Base-by-base conservation (phyloP, 2,888 invertebrate genomes). In the Siphlonurus alternatus region DNA sequence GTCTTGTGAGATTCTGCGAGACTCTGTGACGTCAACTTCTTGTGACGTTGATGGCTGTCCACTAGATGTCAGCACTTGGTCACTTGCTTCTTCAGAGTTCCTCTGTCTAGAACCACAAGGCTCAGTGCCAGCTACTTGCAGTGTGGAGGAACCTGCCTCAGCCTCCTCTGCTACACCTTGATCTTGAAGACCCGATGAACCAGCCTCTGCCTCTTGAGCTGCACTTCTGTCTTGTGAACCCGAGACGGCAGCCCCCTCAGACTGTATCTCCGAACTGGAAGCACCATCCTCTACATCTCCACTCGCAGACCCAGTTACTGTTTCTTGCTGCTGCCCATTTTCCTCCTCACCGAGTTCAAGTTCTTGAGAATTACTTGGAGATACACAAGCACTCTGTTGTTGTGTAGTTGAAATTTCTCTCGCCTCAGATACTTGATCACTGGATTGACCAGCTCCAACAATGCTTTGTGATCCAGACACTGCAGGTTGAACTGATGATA, bases 321-420 rank as follows among this genome's bases (percentile, higher is more conserved):
- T 56, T 56, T 56, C 19, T n/a, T 22, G 38, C 38, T 38, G 38
- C 38, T 38, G 5, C 38, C 38, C 38, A 38, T 38, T 38, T 38
- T 38, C 38, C 15, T 10, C 38, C 15, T 38, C n/a, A n/a, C n/a
- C 38, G 7, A 38, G 5, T 38, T 38, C 38, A 10, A 10, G 7
- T 10, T 15, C 38, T 10, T 38, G 7, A 38, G 38, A 38, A 22
- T 56, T 56, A 56, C 22, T 56, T 10, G 56, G 56, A 10, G 56
- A 56, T 20, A n/a, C 56, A 56, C 22, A n/a, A 5, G 38, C 38
- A 38, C 38, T 38, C n/a, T n/a, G 56, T n/a, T 56, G 19, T 56
- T 56, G 56, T 18, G 56, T 56, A 56, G 56, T 56, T 7, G 56
- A 56, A 56, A 56, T 56, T 56, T 56, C 56, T 22, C 56, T 56